Evolutionary conservation across 2,113 vertebrate species (phyloP).

Genomic region (Bambusicola thoracicus): DNA sequence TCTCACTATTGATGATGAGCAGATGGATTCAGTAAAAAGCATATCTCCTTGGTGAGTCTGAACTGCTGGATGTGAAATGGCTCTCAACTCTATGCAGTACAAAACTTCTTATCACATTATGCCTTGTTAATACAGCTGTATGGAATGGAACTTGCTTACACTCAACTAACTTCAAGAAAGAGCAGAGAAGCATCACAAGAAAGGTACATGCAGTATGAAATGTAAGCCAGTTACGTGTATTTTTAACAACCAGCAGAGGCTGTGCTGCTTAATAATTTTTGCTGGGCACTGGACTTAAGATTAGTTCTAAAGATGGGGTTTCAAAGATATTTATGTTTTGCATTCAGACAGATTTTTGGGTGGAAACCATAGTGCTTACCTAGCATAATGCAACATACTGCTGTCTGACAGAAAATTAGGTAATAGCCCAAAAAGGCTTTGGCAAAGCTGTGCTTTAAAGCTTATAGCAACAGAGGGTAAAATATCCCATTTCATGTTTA

Average conservation of each 20-base stretch:
- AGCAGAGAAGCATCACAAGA: background rate
- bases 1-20: background rate
- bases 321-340: background rate
- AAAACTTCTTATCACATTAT: background rate
- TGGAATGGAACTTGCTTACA: background rate
- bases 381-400: background rate
- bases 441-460: background rate
- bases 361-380: background rate
- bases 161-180: background rate
- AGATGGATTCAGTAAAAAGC: background rate
- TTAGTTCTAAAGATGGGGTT: background rate
- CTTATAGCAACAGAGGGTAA: background rate
- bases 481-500: background rate
- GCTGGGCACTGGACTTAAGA: background rate
- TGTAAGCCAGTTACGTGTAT: background rate
- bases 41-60: background rate
- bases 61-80: background rate
- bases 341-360: background rate
- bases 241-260: background rate
- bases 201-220: background rate
- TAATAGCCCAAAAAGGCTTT: background rate
- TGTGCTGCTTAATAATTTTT: background rate
- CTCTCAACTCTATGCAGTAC: background rate
- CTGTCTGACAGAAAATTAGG: background rate
- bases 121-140: background rate